Evolutionary conservation across 1,140 invertebrate genomes (phyloP).

Genomic region (Orius insidiosus): DNA sequence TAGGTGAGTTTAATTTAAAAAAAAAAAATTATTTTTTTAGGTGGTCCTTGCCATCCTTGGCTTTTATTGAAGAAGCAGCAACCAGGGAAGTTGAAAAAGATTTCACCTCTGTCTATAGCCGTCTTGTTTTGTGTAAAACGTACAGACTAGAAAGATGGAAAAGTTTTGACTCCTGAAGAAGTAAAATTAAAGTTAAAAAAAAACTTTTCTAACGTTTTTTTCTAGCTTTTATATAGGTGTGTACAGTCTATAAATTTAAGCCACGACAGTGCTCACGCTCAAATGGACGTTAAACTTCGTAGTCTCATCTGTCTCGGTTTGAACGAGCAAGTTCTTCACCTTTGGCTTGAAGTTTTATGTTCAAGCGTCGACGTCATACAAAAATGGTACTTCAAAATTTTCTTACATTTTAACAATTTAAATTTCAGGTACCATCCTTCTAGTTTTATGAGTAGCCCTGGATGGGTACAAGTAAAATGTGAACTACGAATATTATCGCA

Average conservation of each 20-base stretch:
- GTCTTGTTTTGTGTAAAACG: conserved; percentile 93
- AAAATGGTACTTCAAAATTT: conserved; percentile 69
- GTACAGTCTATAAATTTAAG: conserved; percentile 90
- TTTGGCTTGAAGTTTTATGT: conserved; percentile 96
- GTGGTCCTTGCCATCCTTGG: conserved; percentile 94
- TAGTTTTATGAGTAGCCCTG: conserved; percentile 97
- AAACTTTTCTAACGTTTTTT: background rate
- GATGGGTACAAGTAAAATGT: conserved; percentile 99
- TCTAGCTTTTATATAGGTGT: conserved; percentile 74
- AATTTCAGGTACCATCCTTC: conserved; percentile 71
- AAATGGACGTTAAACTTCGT: conserved; percentile 95
- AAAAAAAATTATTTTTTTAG: too few species aligned
- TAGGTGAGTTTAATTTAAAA: conserved; percentile 31
- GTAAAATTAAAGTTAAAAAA: conserved; percentile 27
- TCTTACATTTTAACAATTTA: conserved; percentile 5
- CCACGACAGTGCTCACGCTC: conserved; percentile 86
- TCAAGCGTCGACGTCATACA: conserved; percentile 88
- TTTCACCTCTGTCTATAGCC: conserved; percentile 93
- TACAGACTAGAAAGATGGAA: conserved; percentile 97
- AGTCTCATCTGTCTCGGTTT: conserved; percentile 89
- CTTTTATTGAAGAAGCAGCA: conserved; percentile 92
- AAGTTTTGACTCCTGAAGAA: conserved; percentile 96
- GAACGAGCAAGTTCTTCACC: conserved; percentile 89
- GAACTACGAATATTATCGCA: conserved; percentile 89
- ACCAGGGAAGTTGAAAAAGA: conserved; percentile 92